Evolutionary conservation across 2,888 invertebrate species (phyloP).

Genomic region (Parnassius mnemosyne): DNA sequence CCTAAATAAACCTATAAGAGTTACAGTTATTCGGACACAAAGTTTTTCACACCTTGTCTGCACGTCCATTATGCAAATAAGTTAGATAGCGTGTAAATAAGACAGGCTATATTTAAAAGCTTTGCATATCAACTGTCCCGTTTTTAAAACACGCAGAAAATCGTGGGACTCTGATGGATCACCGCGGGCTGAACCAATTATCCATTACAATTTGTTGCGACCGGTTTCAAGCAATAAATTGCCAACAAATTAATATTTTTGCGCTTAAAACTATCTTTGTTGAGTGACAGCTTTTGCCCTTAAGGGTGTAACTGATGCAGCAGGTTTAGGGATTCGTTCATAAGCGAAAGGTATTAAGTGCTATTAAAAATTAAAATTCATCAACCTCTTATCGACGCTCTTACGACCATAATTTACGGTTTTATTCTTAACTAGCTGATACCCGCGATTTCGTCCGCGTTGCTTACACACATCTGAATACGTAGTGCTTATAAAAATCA

Average conservation of each 20-base stretch:
- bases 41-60: slow-evolving; percentile 12
- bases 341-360: no score
- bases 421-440: no score
- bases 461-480: no score
- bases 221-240: slow-evolving; percentile 43
- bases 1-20: neutral
- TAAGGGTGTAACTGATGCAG: neutral
- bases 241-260: slow-evolving; percentile 53
- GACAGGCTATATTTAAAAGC: slow-evolving; percentile 15
- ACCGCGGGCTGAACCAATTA: slow-evolving; percentile 42
- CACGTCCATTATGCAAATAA: slow-evolving; percentile 22
- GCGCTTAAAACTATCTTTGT: slow-evolving; percentile 37
- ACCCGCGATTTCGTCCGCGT: no score
- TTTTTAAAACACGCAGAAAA: neutral
- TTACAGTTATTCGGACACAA: neutral
- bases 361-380: no score
- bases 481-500: no score
- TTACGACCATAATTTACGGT: no score
- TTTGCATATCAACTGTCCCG: slow-evolving; percentile 18
- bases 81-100: slow-evolving; percentile 22
- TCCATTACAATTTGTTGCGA: slow-evolving; percentile 29
- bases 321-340: no score
- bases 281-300: slow-evolving; percentile 40
- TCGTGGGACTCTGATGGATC: slow-evolving; percentile 36
- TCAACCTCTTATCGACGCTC: no score